These are phyloP conservation scores for Pangasius larnaudii DNA, from an alignment of 2,797 vertebrate species.

Conservation along the genomic window DNA sequence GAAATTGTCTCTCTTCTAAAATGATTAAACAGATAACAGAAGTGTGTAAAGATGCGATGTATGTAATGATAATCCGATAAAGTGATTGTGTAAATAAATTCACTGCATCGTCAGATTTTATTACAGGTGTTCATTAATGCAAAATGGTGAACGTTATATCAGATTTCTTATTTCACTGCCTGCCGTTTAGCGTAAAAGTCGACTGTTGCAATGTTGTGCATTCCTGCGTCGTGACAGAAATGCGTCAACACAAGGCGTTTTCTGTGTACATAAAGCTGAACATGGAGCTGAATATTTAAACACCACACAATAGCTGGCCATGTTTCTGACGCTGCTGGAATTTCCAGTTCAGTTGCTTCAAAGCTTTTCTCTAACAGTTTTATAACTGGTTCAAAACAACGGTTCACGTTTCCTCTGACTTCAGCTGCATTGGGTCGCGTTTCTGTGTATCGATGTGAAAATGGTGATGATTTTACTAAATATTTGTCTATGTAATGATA, in stretches of 20 bases:
- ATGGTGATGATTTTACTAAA: not conserved
- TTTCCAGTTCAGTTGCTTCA: not conserved
- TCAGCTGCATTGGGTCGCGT: not conserved
- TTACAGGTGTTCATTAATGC: not conserved
- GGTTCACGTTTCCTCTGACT: not conserved
- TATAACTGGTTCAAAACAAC: not conserved
- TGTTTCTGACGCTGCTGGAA: conserved; percentile 3
- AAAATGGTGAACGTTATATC: not conserved
- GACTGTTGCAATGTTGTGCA: not conserved
- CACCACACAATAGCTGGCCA: not conserved
- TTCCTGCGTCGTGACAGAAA: not conserved
- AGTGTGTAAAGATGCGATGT: not conserved
- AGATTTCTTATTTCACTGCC: not conserved
- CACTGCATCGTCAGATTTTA: not conserved
- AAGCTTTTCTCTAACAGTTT: not conserved
- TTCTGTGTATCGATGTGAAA: not conserved
- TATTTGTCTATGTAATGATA: not conserved
- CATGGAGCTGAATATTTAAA: not conserved
- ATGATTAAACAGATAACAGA: not conserved
- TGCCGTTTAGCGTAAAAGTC: not conserved
- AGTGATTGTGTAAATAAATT: not conserved
- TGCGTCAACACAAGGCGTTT: not conserved
- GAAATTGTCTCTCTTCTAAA: not conserved
- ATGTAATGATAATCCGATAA: not conserved
- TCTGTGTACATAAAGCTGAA: conserved; percentile 5